phyloP scores from a whole-genome alignment of 1,140 invertebrate genomes.

The Cataglyphis hispanica region DNA sequence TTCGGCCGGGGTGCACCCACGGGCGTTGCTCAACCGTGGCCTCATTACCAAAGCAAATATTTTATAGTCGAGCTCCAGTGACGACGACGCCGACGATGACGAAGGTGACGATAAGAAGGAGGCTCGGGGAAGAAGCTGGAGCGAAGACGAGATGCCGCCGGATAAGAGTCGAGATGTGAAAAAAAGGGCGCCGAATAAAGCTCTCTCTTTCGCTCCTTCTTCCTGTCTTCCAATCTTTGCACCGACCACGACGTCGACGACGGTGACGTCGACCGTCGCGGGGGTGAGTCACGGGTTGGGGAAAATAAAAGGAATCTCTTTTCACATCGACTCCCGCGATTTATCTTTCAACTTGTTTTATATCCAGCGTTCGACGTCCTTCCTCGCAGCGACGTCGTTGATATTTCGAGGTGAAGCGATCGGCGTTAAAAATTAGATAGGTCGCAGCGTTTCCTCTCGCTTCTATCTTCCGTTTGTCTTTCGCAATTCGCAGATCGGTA shows the following conservation, averaged over 20 bases:
- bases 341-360: slow-evolving; percentile 84
- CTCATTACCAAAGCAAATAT: slow-evolving; percentile 87
- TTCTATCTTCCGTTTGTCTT: slow-evolving; percentile 4
- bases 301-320: slow-evolving; percentile 79
- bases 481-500: slow-evolving; percentile 53
- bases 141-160: slow-evolving; percentile 62
- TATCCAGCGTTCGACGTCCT: slow-evolving; percentile 66
- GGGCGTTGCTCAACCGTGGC: slow-evolving; percentile 81
- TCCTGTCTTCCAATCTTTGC: slow-evolving; percentile 79
- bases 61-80: slow-evolving; percentile 84
- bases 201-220: slow-evolving; percentile 75
- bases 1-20: slow-evolving; percentile 51
- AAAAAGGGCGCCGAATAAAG: slow-evolving; percentile 77
- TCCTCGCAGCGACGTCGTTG: slow-evolving; percentile 53
- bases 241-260: slow-evolving; percentile 30
- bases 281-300: background rate
- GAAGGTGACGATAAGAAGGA: slow-evolving; percentile 65
- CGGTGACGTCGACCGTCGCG: background rate
- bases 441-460: slow-evolving; percentile 45
- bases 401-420: slow-evolving; percentile 76
- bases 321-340: slow-evolving; percentile 78
- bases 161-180: slow-evolving; percentile 72
- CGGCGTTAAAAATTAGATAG: slow-evolving; percentile 79
- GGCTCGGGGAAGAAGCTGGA: slow-evolving; percentile 60
- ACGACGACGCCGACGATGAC: slow-evolving; percentile 71